Base-by-base conservation (phyloP, 2,797 vertebrate species). In the Spinus pinus region DNA sequence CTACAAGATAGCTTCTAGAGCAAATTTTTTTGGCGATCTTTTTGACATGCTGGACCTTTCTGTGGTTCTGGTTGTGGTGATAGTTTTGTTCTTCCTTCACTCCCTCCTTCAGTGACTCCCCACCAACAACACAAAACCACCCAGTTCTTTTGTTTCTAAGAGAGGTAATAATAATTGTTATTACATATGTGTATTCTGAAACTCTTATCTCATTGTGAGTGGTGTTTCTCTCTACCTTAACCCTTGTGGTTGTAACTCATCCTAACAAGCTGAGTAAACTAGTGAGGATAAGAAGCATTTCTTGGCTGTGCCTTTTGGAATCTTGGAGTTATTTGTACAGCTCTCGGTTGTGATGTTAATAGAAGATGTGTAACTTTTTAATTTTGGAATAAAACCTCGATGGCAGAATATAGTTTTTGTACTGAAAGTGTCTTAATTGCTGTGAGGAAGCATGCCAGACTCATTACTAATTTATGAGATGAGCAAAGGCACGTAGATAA, bases 381-480 rank as follows among this genome's bases (percentile, higher is more conserved):
- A 51, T 85, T 42, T 31, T 60, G 56, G 1, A 81, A 19, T 53
- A 46, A 70, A 47, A 53, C 19, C 62, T 54, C 21, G 25, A 47
- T 75, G 35, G 67, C 62, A 70, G 39, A 86, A 64, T 70, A 51
- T 19, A 80, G 44, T 60, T 5, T 57, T 73, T 81, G 73, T 71
- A 80, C 54, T 72, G 62, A 92, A 70, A 64, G 57, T 64, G 15
- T 49, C 44, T 87, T 90, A 80, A 67, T 53, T 93, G 56, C 86
- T 14, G 11, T 60, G 37, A 60, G 35, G 64, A 87, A 85, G 24
- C 33, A 70, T 89, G 91, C 56, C 73, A 67, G 71, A 49, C 15
- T 91, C 41, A 30, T 88, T 82, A 66, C 47, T 92, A 50, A 80
- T 93, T 77, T 92, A 64, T 82, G 80, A 77, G 65, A 78, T 35